Base-by-base conservation (phyloP, 2,113 vertebrate genomes). In the Prionailurus viverrinus region DNA sequence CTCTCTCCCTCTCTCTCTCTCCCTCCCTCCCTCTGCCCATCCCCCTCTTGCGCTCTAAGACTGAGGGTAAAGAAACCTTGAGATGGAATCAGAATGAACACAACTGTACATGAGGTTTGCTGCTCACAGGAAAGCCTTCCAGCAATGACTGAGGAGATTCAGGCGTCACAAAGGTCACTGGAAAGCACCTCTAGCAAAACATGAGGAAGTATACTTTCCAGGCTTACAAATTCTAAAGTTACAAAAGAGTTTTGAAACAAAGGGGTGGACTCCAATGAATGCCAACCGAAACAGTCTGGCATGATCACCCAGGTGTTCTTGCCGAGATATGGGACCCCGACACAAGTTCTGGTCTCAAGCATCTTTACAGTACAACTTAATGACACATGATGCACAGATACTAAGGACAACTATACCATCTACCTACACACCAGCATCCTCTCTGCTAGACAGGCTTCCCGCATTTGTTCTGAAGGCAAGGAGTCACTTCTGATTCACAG, bases 191-290 rank as follows among this genome's bases (percentile, higher is more conserved):
- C 82, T 66, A 92, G n/a, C 48, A 39, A 96, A 94, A 83, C 16
- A 97, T 7, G n/a, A 86, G 11, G 45, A 74, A 94, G 21, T 66
- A 16, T 66, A n/a, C 63, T 79, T 89, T 65, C 63, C 61, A 96
- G 41, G 31, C 71, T 95, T 82, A 94, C 18, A 92, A 81, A 89
- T 74, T 66, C 58, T 51, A 5, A 92, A 69, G 58, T 91, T 84
- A 65, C 5, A 69, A 53, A 74, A 55, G n/a, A 58, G 45, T n/a
- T 83, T 39, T 48, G 65, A 86, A 81, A 88, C 63, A 85, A 85
- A 82, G 12, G n/a, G 88, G 33, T 16, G 78, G 31, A 51, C 63
- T 31, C 6, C 31, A 73, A 21, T 53, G 85, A 82, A 91, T 73
- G 45, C 23, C 65, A 51, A 95, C 4, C 58, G 19, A 68, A 81